Percentiles rank a stretch among this genome's conserved stretches.
Conservation (phyloP, 1,140 invertebrate species). For the Eufriesea mexicana region DNA sequence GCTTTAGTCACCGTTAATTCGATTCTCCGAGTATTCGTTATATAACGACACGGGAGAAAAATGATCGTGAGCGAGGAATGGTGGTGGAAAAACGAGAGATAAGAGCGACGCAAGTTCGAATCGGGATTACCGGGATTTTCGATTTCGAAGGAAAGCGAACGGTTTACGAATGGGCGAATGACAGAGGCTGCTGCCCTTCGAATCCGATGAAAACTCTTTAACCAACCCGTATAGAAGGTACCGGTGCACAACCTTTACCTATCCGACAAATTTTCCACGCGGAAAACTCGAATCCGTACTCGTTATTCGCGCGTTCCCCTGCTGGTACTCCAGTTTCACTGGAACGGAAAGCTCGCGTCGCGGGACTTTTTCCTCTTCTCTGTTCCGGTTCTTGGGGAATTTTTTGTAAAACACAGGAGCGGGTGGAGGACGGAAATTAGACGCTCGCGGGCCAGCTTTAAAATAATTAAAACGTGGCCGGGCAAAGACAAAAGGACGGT, state of each 20-base stretch:
- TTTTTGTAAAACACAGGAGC: constrained; percentile 29
- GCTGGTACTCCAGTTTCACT: constrained; percentile 1
- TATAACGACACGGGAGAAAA: neutral
- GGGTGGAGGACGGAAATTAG: constrained; percentile 74
- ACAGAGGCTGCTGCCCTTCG: neutral
- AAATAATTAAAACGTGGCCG: constrained; percentile 81
- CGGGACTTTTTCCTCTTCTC: neutral
- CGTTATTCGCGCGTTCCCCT: neutral
- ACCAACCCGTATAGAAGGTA: neutral
- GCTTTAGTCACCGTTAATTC: neutral
- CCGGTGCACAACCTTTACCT: neutral
- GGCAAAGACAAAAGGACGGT: constrained; percentile 77
- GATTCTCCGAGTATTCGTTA: neutral
- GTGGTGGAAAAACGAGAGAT: neutral
- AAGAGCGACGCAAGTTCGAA: too few relatives aligned
- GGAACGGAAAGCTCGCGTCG: neutral
- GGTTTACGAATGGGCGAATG: neutral
- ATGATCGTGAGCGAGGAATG: neutral
- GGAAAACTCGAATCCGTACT: neutral
- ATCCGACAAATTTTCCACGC: neutral
- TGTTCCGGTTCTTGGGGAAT: neutral
- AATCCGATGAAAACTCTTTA: neutral
- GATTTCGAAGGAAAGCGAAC: neutral
- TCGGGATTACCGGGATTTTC: too few relatives aligned
- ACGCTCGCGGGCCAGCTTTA: constrained; percentile 77